These are phyloP conservation scores for Kryptolebias ocellatus DNA, from an alignment of 2,797 vertebrate species.

Conservation along the genomic window DNA sequence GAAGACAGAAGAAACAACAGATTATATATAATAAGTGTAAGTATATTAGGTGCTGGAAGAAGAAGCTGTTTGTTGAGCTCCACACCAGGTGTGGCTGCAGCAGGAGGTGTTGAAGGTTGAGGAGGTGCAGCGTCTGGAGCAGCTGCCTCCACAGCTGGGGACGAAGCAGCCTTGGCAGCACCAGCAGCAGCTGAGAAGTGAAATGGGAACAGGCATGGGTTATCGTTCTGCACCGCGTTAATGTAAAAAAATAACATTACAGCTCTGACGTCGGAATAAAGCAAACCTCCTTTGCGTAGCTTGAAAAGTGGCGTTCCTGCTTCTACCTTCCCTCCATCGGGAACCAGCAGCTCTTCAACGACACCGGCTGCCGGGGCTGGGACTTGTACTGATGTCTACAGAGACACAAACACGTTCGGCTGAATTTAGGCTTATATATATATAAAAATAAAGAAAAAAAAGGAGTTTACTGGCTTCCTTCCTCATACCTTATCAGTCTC, in stretches of 20 bases:
- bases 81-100: conserved; percentile 78
- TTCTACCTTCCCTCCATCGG: conserved; percentile 93
- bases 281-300: conserved; percentile 89
- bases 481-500: conserved; percentile 93
- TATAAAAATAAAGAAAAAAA: too few relatives aligned
- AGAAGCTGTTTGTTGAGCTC: conserved; percentile 23
- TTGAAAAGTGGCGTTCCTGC: conserved; percentile 94
- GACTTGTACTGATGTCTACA: conserved; percentile 93
- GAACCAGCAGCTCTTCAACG: conserved; percentile 92
- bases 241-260: too few relatives aligned
- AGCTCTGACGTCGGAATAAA: not conserved
- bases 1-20: not conserved
- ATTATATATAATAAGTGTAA: not conserved
- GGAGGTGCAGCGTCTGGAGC: conserved; percentile 72
- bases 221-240: too few relatives aligned
- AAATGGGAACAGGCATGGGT: not conserved
- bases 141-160: conserved; percentile 65
- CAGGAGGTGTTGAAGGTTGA: conserved; percentile 81
- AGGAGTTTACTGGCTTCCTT: not conserved
- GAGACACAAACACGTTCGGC: not conserved
- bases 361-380: conserved; percentile 92
- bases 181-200: conserved; percentile 66
- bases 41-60: not conserved
- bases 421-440: not conserved
- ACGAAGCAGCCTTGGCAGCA: conserved; percentile 79